Base-by-base conservation (phyloP, 2,113 vertebrate genomes). In the Leptobrachium leishanense region DNA sequence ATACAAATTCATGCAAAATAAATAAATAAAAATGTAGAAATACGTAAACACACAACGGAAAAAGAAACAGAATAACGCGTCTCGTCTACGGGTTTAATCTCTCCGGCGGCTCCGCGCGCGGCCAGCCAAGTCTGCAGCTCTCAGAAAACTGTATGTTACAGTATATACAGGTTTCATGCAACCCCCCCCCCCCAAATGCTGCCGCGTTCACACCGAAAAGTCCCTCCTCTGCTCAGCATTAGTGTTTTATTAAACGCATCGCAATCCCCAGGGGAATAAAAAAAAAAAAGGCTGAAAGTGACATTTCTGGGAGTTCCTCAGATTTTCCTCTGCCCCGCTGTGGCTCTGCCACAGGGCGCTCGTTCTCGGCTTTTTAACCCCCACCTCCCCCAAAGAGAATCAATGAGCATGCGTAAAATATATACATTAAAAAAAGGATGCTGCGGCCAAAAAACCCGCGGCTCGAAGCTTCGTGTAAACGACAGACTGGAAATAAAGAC, bases 1-100 rank as follows among this genome's bases (percentile, higher is more conserved):
- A 5, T 57, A 81, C 62, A 74, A 53, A 74, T 54, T 68, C 54
- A 81, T 68, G 59, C 70, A 67, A 55, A 59, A 66, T 66, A 57
- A 55, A 67, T 13, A 62, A 50, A 13, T 13, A 50, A 44, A 59
- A 13, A 64, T 68, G n/a, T 64, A 59, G 40, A 66, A 41, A 46
- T 15, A 44, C 31, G 43, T 54, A 53, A 40, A 76, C 62, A 54
- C 42, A 43, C 13, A 50, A 46, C 43, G 64, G 64, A 76, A 76
- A 63, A 40, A 15, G n/a, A 5, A 10, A 20, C 6, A 42, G 50
- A 3, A 67, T 67, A 50, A 42, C 10, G 6, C 43, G 54, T 2
- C 40, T 54, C 12, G 40, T n/a, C 53, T 55, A 20, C 53, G 2
- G n/a, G 31, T n/a, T 55, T 67, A 20, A n/a, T 53, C 11, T 68